phyloP scores from a whole-genome alignment of 2,797 vertebrate species.

The Notolabrus celidotus region DNA sequence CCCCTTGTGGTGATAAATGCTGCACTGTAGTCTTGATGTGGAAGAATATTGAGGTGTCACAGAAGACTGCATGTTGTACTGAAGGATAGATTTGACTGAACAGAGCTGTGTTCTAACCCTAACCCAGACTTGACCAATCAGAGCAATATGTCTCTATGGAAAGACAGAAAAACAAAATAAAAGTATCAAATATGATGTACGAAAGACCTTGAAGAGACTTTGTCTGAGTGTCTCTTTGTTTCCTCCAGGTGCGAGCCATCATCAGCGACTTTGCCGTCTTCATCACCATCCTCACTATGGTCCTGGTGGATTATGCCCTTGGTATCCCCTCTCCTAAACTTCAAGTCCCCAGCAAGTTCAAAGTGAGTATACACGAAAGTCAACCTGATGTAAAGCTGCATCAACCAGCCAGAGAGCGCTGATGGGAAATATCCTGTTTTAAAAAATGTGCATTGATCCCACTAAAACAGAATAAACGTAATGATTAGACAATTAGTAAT shows the following conservation, averaged over 20 bases:
- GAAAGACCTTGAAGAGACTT: too few relatives aligned
- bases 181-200: too few relatives aligned
- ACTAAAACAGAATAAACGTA: too few relatives aligned
- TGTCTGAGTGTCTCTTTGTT: constrained; percentile 17
- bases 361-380: constrained; percentile 83
- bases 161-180: too few relatives aligned
- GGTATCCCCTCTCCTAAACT: constrained; percentile 97
- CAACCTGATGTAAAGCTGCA: too few relatives aligned
- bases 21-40: not conserved
- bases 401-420: too few relatives aligned
- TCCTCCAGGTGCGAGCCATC: constrained; percentile 90
- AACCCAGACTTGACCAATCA: too few relatives aligned
- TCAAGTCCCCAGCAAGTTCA: constrained; percentile 96
- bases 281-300: constrained; percentile 97
- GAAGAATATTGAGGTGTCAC: not conserved
- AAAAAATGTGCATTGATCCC: too few relatives aligned
- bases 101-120: not conserved
- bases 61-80: not conserved
- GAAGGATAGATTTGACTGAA: not conserved
- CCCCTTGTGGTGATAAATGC: constrained; percentile 55
- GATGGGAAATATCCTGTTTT: too few relatives aligned
- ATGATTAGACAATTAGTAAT: too few relatives aligned
- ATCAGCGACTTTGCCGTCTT: constrained; percentile 99
- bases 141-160: too few relatives aligned
- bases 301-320: constrained; percentile 92